Conservation (phyloP, 2,113 vertebrate species). For the Nothobranchius furzeri region DNA sequence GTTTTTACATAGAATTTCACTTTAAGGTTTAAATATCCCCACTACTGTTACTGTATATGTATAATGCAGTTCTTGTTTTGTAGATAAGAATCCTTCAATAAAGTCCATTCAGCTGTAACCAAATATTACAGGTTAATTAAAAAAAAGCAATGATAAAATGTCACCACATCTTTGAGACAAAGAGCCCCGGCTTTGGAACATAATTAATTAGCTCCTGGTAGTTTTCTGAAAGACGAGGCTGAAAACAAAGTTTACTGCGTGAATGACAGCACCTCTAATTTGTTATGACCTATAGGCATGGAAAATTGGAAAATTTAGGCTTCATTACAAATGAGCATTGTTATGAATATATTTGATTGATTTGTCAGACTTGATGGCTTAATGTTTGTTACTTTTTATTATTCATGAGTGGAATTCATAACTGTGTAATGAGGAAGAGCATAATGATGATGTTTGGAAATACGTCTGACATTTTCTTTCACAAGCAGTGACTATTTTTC, state of each 20-base stretch:
- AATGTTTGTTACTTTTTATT: conserved; percentile 33
- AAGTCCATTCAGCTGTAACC: no score
- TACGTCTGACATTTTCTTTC: conserved; percentile 23
- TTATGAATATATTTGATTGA: conserved; percentile 38
- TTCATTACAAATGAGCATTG: conserved; percentile 43
- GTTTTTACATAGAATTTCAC: no score
- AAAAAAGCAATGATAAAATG: no score
- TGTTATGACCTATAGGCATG: conserved; percentile 61
- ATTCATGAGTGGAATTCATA: conserved; percentile 30
- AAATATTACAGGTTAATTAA: no score
- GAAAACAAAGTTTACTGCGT: conserved; percentile 53
- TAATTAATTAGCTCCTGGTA: conserved; percentile 58
- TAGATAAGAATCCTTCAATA: no score
- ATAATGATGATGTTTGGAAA: conserved; percentile 24
- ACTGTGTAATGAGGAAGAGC: conserved; percentile 26
- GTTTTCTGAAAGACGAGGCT: conserved; percentile 53
- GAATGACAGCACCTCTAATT: conserved; percentile 55
- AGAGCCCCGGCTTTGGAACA: conserved; percentile 43
- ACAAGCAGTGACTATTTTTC: conserved; percentile 1
- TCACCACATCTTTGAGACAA: conserved; percentile 17
- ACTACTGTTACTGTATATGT: no score
- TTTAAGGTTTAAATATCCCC: no score
- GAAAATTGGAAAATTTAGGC: conserved; percentile 30
- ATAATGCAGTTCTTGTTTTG: no score
- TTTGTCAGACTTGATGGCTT: conserved; percentile 44